Evolutionary conservation across 2,888 invertebrate genomes (phyloP), one percentile per base, ranked within the genome.

Genomic region (Leucoma salicis): DNA sequence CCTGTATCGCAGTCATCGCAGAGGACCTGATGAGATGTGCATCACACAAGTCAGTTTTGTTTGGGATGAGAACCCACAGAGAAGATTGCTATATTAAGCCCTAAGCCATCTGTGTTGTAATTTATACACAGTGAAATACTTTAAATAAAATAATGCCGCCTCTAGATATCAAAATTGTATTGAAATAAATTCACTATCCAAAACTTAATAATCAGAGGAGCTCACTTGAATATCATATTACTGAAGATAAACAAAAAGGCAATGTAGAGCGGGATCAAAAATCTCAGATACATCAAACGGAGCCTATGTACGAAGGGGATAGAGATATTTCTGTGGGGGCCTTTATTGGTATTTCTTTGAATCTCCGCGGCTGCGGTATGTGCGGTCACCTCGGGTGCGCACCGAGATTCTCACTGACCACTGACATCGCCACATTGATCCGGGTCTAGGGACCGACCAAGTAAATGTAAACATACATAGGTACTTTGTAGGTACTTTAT

Each of bases 321-420:
- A 62, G 69, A 57, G 39, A 49, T 49, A 61, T 56, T 58, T 57
- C 42, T 46, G 50, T 62, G 51, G 62, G 70, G 63, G 55, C 53
- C 62, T 69, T 21, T 60, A 58, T 59, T 54, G 78, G 82, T 75
- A 83, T 83, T 75, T 76, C 74, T 75, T 70, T 48, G 76, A 79
- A 74, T 78, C 72, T 72, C 74, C 70, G 74, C 68, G 63, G 66
- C 68, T 61, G 56, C 66, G 83, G 82, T 77, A 84, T 82, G 82
- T 76, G 82, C 78, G 84, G 85, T 78, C 67, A 63, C 54, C 61
- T 45, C 36, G 44, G 63, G 66, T 61, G 42, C 58, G 53, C 57
- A 51, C 75, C 63, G 82, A 84, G 87, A 86, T 86, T 85, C 78
- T 68, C 60, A 74, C 74, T 76, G 81, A 80, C 76, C 80, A 76